Evolutionary conservation across 1,140 invertebrate species (phyloP), one percentile per base, ranked within the genome.

Genomic region (Drosophila auraria): DNA sequence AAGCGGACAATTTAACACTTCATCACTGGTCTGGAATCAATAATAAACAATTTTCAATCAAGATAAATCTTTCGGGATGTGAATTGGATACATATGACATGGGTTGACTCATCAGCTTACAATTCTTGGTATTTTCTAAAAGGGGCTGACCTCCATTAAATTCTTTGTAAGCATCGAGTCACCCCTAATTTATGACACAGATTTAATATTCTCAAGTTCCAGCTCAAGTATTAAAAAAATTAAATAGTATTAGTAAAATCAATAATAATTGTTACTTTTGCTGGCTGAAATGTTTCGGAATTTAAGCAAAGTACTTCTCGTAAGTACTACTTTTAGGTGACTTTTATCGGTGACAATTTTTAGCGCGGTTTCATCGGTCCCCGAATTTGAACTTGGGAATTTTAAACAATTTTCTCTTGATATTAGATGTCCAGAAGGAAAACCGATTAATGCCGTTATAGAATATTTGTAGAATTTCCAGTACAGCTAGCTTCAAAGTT

Each of bases 11-110:
- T 70, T 53, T 72, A 60, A 44, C 70, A 72, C 68, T 73, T 73
- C 27, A 60, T 44, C 38, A 25, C 36, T 38, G 3, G 36, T 23
- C 23, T 72, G 17, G 23, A 23, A 58, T 8, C 8, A 7, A 60
- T 44, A 72, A 73, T 53, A 73, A 72, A 73, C 54, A 59, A 72
- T 72, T 72, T 53, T 45, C 47, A 17, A 36, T 23, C 68, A 11
- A 3, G 33, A 51, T 38, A 59, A 36, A 42, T 33, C n/a, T 72
- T 58, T n/a, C 7, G 53, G n/a, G 23, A 57, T 42, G 36, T 44
- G 6, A 30, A 45, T 36, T n/a, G 54, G 36, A 25, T 25, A 40
- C 54, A 57, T n/a, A 40, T 56, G 33, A 56, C 53, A 56, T 2
- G 12, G 25, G 30, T 6, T 72, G 70, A 73, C 20, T 73, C 66